Base-by-base conservation (phyloP, 2,888 invertebrate genomes). In the Ophonus ardosiacus region DNA sequence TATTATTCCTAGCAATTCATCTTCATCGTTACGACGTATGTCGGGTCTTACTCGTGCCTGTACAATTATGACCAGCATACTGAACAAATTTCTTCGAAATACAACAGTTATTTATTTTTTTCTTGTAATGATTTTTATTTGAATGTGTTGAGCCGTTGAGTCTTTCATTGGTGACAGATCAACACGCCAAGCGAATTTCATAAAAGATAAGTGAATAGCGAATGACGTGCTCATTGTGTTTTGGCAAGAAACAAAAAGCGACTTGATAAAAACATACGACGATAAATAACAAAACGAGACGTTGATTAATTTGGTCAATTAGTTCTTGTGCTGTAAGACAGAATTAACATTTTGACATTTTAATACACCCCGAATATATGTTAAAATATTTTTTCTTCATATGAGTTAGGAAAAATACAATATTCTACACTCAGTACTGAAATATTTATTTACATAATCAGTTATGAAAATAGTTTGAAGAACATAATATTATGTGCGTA, bases 11-110 rank as follows among this genome's bases (percentile, higher is more conserved):
- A 31, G 31, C 68, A 68, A 68, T 68, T 68, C 24, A 80, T 80
- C 61, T 63, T 80, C 61, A 38, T 80, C 80, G 61, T 63, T 21
- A 18, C 21, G 80, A 80, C 80, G 63, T 80, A 63, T 80, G 80
- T 80, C 80, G 80, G 18, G 17, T 31, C 40, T 80, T 63, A 31
- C 43, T 80, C 80, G 61, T 80, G 80, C 80, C 43, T 59, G n/a
- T 63, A 40, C 18, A 63, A 61, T 31, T 5, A 31, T 80, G 80
- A 80, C 59, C 18, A 61, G 80, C 80, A 61, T 80, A 80, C 80
- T 38, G 63, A 61, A 10, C 61, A 59, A 18, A 40, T 15, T 80
- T 80, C 80, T 21, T 40, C 80, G 80, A 80, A 80, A 18, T 80
- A 61, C 80, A 38, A 80, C 80, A 63, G 80, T 80, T 80, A 80